A percentile compares a stretch with the other conserved stretches of the same genome.
These are phyloP conservation scores for Prunella strophiata DNA, from an alignment of 2,797 vertebrate genomes.

Conservation along the genomic window DNA sequence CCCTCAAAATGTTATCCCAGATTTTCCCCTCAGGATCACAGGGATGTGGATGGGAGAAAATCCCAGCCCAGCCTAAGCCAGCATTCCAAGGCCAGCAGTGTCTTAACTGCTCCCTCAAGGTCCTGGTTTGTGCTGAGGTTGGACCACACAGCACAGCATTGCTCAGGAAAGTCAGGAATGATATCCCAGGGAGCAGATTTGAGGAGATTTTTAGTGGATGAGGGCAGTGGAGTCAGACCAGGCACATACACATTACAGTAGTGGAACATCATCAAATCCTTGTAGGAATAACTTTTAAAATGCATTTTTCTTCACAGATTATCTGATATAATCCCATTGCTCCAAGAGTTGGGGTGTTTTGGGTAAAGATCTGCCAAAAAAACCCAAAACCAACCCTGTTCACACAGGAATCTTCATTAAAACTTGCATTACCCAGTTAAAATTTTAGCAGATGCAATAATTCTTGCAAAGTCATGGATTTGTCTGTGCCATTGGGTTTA, in stretches of 20 bases:
- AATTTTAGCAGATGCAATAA: background rate
- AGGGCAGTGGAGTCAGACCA: background rate
- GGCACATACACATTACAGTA: background rate
- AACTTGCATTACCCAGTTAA: background rate
- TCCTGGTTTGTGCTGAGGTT: background rate
- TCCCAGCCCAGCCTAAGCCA: rapidly evolving
- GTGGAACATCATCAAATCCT: background rate
- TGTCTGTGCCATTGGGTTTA: background rate
- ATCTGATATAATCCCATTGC: background rate
- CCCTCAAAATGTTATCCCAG: background rate
- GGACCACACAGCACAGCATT: background rate
- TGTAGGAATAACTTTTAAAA: background rate
- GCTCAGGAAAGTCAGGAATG: background rate
- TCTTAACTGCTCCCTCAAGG: background rate
- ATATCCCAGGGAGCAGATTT: background rate
- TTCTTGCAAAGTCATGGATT: background rate
- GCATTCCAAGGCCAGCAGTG: background rate
- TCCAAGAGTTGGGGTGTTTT: rapidly evolving
- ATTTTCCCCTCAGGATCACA: background rate
- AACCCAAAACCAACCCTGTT: rapidly evolving
- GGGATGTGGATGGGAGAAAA: background rate
- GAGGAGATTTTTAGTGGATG: background rate
- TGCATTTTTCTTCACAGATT: background rate
- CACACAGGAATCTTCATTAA: background rate
- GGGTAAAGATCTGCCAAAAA: background rate